phyloP scores from a whole-genome alignment of 2,113 vertebrate genomes.

The Podiceps cristatus region DNA sequence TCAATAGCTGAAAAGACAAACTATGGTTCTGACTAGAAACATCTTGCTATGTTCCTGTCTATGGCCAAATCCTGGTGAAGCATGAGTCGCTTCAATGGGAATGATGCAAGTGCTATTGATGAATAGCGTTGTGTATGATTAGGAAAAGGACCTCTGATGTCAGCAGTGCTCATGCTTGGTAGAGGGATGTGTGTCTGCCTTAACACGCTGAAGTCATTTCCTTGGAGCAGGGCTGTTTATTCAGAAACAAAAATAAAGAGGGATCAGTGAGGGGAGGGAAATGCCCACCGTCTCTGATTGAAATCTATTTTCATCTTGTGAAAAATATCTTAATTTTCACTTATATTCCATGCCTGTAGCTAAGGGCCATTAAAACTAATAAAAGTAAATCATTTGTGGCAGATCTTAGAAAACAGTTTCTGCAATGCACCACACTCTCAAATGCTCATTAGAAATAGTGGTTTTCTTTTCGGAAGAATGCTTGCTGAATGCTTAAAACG shows the following conservation, averaged over 20 bases:
- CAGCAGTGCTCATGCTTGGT: background rate
- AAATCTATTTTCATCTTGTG: constrained; percentile 77
- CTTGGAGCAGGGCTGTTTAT: background rate
- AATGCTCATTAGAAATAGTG: constrained; percentile 78
- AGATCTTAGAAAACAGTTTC: constrained; percentile 81
- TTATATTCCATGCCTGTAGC: constrained; percentile 78
- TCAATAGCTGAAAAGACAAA: background rate
- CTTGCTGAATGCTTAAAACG: constrained; percentile 75
- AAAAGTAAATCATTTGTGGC: constrained; percentile 85
- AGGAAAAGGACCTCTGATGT: background rate
- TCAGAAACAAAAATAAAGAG: constrained; percentile 6
- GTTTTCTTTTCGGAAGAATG: constrained; percentile 75
- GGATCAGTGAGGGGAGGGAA: background rate
- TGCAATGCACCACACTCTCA: constrained; percentile 69
- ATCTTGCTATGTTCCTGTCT: background rate
- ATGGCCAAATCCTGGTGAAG: background rate
- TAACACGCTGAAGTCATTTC: background rate
- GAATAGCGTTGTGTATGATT: background rate
- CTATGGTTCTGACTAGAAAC: background rate
- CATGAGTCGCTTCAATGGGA: background rate
- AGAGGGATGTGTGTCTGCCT: background rate
- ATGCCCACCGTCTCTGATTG: constrained; percentile 17
- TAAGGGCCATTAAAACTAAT: constrained; percentile 84
- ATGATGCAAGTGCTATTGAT: background rate
- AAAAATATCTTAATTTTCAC: constrained; percentile 86